A percentile compares a stretch with the other conserved stretches of the same genome.
Conservation (phyloP, 2,797 vertebrate genomes). For the Enteromius viviparus region DNA sequence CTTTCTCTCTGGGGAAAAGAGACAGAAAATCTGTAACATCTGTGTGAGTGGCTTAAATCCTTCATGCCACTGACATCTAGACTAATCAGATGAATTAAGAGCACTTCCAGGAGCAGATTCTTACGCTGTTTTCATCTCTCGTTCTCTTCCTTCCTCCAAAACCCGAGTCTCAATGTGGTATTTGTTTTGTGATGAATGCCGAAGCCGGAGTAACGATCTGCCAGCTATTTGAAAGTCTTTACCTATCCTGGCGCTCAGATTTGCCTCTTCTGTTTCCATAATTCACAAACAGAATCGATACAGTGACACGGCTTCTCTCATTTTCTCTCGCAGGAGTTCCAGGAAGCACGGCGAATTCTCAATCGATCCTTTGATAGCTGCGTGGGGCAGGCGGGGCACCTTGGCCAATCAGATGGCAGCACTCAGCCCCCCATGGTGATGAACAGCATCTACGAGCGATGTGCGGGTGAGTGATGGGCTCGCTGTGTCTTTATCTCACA, state of each 20-base stretch:
- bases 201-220: conserved; percentile 6
- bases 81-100: conserved; percentile 49
- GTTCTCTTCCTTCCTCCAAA: conserved; percentile 18
- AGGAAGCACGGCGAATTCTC: conserved; percentile 61
- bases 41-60: conserved; percentile 42
- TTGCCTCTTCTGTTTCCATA: conserved; percentile 31
- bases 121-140: conserved; percentile 11
- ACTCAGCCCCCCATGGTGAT: conserved; percentile 63
- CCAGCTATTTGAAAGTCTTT: conserved; percentile 36
- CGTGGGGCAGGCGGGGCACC: conserved; percentile 60
- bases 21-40: conserved; percentile 55
- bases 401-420: conserved; percentile 63
- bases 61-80: conserved; percentile 45
- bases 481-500: conserved; percentile 37
- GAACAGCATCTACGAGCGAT: conserved; percentile 68
- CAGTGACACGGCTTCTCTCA: conserved; percentile 27
- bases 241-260: conserved; percentile 23
- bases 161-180: conserved; percentile 7
- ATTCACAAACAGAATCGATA: conserved; percentile 45
- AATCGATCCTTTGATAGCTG: conserved; percentile 73
- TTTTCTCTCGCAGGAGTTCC: conserved; percentile 53
- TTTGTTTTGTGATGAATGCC: conserved; percentile 47
- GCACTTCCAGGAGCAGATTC: conserved; percentile 40
- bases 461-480: conserved; percentile 72
- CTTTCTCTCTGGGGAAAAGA: conserved; percentile 33